phyloP scores from a whole-genome alignment of 2,888 invertebrate species.

The Formica aserva region DNA sequence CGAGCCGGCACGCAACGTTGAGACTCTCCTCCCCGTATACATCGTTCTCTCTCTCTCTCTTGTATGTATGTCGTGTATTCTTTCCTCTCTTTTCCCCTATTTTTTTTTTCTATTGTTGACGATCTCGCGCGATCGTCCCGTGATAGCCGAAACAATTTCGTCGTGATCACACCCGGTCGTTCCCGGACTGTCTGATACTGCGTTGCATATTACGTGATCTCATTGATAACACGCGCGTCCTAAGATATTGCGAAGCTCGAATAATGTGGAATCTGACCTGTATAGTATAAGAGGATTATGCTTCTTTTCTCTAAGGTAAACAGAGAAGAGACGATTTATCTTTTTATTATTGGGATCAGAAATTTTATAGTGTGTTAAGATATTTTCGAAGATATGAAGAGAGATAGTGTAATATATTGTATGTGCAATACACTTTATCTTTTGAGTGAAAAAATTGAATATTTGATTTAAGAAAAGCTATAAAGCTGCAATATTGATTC shows the following conservation, averaged over 20 bases:
- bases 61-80: neutral
- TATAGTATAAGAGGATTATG: neutral
- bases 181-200: neutral
- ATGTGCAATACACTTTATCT: neutral
- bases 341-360: neutral
- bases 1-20: constrained; percentile 43
- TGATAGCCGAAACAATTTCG: constrained; percentile 19
- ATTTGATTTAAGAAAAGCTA: neutral
- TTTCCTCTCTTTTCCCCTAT: neutral
- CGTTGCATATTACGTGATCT: constrained; percentile 16
- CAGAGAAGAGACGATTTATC: neutral
- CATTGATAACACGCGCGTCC: neutral
- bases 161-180: neutral
- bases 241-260: neutral
- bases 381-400: neutral
- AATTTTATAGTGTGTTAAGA: neutral
- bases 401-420: neutral
- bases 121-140: neutral
- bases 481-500: neutral
- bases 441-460: neutral
- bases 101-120: neutral
- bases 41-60: constrained; percentile 7
- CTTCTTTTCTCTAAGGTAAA: constrained; percentile 4
- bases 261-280: neutral
- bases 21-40: constrained; percentile 28